Evolutionary conservation across 2,113 vertebrate species (phyloP), one percentile per base, ranked within the genome.

Genomic region (Rhipidura dahli): DNA sequence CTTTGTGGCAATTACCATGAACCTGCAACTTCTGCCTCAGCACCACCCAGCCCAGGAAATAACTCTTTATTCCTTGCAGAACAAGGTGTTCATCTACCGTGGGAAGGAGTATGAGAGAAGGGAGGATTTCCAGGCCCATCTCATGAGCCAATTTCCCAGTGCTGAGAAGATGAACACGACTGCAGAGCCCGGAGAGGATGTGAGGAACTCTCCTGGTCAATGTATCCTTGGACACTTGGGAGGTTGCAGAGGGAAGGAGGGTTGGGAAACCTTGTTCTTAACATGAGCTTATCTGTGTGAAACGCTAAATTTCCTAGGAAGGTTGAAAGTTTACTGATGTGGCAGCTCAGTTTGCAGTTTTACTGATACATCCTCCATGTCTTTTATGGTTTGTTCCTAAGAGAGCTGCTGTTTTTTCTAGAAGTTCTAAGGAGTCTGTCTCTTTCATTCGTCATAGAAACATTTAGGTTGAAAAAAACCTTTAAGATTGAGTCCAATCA

Each of bases 51-150:
- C 16, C 45, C 40, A 23, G 75, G 77, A 51, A 89, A 28, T 18
- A 28, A 27, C 17, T 64, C 2, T 77, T 66, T 26, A 2, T 83
- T 68, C 70, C 53, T 78, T 95, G 56, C 98, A 99, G 99, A 99
- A 99, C 98, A 99, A 99, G 96, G 98, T 99, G 60, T 99, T 99
- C 96, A 99, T 99, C 97, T 99, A 99, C 94, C 99, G 99, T 6
- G 99, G 99, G 22, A 99, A 99, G 86, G 99, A 99, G 83, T 99
- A 99, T 7, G 99, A 99, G 96, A 98, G 99, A 45, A 98, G 99
- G 83, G 99, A 99, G 95, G 99, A 99, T 86, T 99, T 99, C 97
- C 99, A 99, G 98, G 98, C 98, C 63, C 99, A 99, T 47, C 96
- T 99, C 93, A 98, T 99, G 98, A 99, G 98, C 93, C 99, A 99